Base-by-base conservation (phyloP, 1,140 invertebrate genomes). In the Leptopilina clavipes region DNA sequence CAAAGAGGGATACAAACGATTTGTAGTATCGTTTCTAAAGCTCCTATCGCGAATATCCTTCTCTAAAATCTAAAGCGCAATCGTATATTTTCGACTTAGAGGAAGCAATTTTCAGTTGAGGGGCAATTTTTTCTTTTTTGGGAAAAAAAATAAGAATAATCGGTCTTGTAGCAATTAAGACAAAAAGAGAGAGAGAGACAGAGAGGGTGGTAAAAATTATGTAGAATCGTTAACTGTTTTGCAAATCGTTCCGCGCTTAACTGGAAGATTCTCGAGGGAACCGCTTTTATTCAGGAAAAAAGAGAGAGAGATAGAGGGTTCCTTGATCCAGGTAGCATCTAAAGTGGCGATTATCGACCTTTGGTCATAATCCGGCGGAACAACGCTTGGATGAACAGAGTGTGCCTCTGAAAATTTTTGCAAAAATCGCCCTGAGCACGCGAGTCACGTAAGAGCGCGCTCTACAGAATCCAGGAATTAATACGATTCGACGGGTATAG, bases 1-100 rank as follows among this genome's bases (percentile, higher is more conserved):
- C 80, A 82, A 76, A 9, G 84, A 78, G 80, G 80, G 82, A 83
- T 87, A 87, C 82, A 87, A 86, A 87, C 86, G 81, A 79, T 82
- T 65, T 65, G 81, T 83, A 86, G 86, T 87, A 86, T 82, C n/a
- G 86, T 85, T 1, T 31, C 59, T 37, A 59, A 22, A 59, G 56
- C 59, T n/a, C 12, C 25, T 12, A 25, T 31, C 59, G 59, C 25
- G 12, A 65, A 65, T 37, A 65, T 65, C 3, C 10, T 65, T 65
- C 12, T 65, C 12, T 31, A 6, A 31, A 25, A 22, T 12, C 22
- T 31, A 31, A 22, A 3, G 14, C 14, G 10, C 25, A 65, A 65
- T 65, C 25, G 14, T 9, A 52, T 52, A 17, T 52, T 52, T 52
- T 17, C n/a, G 11, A 48, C 45, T 52, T 52, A 52, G n/a, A 52